Evolutionary conservation across 2,888 invertebrate species (phyloP).

Genomic region (Platycheirus rosarum): DNA sequence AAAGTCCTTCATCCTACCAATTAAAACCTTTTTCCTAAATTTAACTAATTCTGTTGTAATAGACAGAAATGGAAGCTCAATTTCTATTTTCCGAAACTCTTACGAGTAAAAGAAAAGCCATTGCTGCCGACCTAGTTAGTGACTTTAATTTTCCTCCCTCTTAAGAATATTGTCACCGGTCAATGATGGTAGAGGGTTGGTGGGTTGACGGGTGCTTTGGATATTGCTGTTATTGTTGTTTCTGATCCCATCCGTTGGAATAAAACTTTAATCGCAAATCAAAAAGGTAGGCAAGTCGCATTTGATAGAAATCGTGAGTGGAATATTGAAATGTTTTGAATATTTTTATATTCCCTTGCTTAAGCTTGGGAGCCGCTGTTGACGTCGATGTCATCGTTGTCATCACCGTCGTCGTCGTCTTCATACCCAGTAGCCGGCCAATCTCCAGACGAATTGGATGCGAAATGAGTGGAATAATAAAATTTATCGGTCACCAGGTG

Average conservation of each 20-base stretch:
- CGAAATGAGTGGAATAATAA: conserved; percentile 69
- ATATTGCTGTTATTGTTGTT: conserved; percentile 40
- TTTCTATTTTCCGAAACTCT: background rate
- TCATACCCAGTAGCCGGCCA: background rate
- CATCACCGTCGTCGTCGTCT: background rate
- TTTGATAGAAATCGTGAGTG: conserved; percentile 62
- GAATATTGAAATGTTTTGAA: conserved; percentile 43
- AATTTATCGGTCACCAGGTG: conserved; percentile 67
- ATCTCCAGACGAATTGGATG: conserved; percentile 30
- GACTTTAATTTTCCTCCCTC: background rate
- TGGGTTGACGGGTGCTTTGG: conserved; percentile 8
- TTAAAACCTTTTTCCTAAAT: too few relatives aligned
- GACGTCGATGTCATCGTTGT: conserved; percentile 15
- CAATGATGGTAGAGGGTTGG: background rate
- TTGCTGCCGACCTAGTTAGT: conserved; percentile 2
- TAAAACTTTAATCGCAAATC: conserved; percentile 73
- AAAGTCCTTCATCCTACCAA: too few relatives aligned
- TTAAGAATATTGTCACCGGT: conserved; percentile 25
- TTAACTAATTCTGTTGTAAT: too few relatives aligned
- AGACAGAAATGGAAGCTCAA: too few relatives aligned
- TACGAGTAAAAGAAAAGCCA: background rate
- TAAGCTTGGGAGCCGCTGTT: too few relatives aligned
- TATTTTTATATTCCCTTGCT: conserved; percentile 2
- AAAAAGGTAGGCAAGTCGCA: conserved; percentile 63
- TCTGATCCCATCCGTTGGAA: conserved; percentile 5